Percentiles rank a stretch among this genome's conserved stretches.
Evolutionary conservation across 2,888 invertebrate species (phyloP).

Genomic region (Tortricodes alternella): DNA sequence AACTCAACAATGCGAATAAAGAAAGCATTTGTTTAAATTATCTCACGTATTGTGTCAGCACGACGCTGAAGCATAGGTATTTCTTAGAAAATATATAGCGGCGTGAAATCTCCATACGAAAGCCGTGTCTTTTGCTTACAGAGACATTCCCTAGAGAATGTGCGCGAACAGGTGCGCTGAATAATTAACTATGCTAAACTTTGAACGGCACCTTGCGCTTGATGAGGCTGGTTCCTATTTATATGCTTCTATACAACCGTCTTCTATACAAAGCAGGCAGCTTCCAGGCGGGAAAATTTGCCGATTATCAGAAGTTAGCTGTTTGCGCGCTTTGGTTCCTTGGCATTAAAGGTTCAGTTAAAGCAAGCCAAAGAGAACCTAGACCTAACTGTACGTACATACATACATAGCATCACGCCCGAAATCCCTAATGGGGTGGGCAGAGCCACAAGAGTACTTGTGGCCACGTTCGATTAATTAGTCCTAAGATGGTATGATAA

Average conservation of each 20-base stretch:
- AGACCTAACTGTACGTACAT: too few species aligned
- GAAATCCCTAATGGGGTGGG: too few species aligned
- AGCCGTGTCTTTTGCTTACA: slow-evolving; percentile 40
- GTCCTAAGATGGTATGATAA: too few species aligned
- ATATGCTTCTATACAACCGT: slow-evolving; percentile 36
- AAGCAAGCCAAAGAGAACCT: background rate
- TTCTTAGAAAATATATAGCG: slow-evolving; percentile 35
- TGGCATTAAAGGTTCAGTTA: background rate
- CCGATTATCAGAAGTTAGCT: slow-evolving; percentile 14
- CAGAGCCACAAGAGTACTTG: too few species aligned
- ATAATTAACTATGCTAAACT: slow-evolving; percentile 61
- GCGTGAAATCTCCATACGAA: slow-evolving; percentile 52
- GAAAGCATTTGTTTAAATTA: slow-evolving; percentile 23
- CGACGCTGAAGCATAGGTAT: slow-evolving; percentile 14
- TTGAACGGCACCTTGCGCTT: slow-evolving; percentile 44
- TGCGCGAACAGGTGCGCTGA: slow-evolving; percentile 53
- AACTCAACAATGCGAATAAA: slow-evolving; percentile 20
- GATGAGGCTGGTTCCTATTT: slow-evolving; percentile 45
- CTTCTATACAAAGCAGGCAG: slow-evolving; percentile 31
- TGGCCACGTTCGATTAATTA: too few species aligned
- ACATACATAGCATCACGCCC: too few species aligned
- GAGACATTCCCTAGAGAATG: slow-evolving; percentile 43
- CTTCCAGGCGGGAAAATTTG: slow-evolving; percentile 1
- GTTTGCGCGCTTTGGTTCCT: background rate
- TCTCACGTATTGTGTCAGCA: slow-evolving; percentile 23